Percentiles rank a stretch among this genome's conserved stretches.
These are phyloP conservation scores for Sylvicapra grimmia DNA, from an alignment of 2,113 vertebrate species.

Conservation along the genomic window DNA sequence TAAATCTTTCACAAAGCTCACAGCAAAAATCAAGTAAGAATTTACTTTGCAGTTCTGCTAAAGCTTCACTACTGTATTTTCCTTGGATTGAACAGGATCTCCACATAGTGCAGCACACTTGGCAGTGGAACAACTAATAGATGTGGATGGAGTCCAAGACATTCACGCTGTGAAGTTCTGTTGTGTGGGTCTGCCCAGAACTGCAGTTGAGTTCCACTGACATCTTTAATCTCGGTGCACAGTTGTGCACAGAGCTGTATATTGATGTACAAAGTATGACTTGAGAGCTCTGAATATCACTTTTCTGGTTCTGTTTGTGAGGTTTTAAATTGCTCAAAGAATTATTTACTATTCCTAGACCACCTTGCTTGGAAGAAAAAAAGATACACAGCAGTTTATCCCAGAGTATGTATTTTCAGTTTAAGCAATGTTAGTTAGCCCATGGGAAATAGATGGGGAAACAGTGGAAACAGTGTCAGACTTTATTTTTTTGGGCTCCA, in stretches of 20 bases:
- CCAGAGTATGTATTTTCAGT: neutral
- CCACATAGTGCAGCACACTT: neutral
- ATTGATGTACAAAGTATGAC: neutral
- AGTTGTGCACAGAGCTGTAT: neutral
- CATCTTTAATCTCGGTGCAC: neutral
- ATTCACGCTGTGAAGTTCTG: neutral
- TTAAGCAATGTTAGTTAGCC: neutral
- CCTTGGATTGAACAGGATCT: neutral
- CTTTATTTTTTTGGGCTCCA: too few species aligned
- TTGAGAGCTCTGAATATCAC: neutral
- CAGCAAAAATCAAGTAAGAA: neutral
- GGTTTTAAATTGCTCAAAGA: neutral
- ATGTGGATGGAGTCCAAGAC: neutral
- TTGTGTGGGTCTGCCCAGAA: neutral
- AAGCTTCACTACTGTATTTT: neutral
- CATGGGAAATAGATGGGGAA: too few species aligned
- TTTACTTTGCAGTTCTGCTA: conserved; percentile 1
- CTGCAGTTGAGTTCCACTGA: neutral
- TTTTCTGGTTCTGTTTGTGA: neutral
- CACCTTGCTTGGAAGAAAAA: neutral
- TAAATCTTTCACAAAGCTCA: neutral
- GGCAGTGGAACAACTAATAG: neutral
- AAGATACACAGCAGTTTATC: neutral
- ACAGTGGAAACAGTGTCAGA: too few species aligned
- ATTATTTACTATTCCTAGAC: neutral